Percentiles rank a stretch among this genome's conserved stretches.
phyloP scores from a whole-genome alignment of 2,113 vertebrate genomes.

The Lamprotornis superbus region DNA sequence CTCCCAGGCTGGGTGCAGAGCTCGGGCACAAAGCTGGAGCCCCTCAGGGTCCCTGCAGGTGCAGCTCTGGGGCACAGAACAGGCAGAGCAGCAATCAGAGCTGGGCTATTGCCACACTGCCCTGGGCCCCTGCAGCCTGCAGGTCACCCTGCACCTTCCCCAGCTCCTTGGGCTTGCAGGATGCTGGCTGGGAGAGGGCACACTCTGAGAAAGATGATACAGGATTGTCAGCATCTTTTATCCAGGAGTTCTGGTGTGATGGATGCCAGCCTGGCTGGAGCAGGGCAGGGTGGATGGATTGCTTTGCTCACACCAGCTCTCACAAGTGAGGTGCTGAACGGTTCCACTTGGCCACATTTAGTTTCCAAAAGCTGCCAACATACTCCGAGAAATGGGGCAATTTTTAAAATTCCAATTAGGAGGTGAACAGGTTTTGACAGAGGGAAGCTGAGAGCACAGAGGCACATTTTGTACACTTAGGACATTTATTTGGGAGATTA shows the following conservation, averaged over 20 bases:
- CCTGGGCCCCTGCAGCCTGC: not conserved
- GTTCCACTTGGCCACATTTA: not conserved
- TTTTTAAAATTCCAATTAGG: constrained; percentile 25
- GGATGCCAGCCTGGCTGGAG: not conserved
- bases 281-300: not conserved
- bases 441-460: not conserved
- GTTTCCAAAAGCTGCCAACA: not conserved
- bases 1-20: not conserved
- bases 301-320: not conserved
- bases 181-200: not conserved
- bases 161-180: not conserved
- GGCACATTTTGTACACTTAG: not conserved
- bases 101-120: accelerated
- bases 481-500: constrained; percentile 40
- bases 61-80: accelerated
- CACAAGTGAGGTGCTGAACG: not conserved
- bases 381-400: not conserved
- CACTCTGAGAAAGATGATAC: accelerated
- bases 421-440: not conserved
- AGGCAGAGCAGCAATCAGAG: not conserved
- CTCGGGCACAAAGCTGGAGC: not conserved
- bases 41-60: not conserved
- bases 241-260: accelerated
- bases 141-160: not conserved
- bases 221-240: not conserved